Base-by-base conservation (phyloP, 2,797 vertebrate species). In the Mycteria americana region DNA sequence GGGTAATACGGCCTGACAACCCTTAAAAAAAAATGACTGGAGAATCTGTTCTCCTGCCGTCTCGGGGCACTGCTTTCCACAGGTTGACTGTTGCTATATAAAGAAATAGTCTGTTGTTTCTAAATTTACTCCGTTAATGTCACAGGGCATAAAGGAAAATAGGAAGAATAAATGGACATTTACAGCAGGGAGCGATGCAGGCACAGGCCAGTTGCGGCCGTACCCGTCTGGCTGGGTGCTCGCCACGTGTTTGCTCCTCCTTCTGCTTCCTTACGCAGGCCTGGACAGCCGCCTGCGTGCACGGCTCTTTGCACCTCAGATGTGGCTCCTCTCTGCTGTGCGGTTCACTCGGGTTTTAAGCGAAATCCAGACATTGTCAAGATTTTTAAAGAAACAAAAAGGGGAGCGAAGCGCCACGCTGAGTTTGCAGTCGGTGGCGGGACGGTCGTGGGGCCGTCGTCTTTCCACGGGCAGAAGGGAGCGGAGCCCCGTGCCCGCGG, bases 351-450 rank as follows among this genome's bases (percentile, higher is more conserved):
- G 0, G 27, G 14, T 62, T 60, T 51, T n/a, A 54, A 21, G 86
- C 2, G 4, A 31, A 53, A n/a, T 35, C 12, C 21, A 27, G 11
- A 1, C 33, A 0, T 3, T 7, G n/a, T 6, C 43, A 21, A 16
- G 2, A 4, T 3, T 25, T 60, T 13, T 13, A 3, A 8, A 46
- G 69, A 27, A 22, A 0, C 9, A 0, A 1, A 24, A 13, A 24
- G 51, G 64, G 31, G 56, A 22, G 31, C 0, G 2, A n/a, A 28
- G 56, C 0, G 0, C 27, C 8, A 6, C 3, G 2, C 24, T 2
- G 39, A 10, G 41, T 2, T 1, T 7, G 54, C 54, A 4, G 5
- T 1, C 0, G 7, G 19, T 1, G 1, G 6, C 0, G 24, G 64
- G 24, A 6, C 0, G 7, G 43, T 9, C 0, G 3, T 9, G 28